These are phyloP conservation scores for Periophthalmus magnuspinnatus DNA, from an alignment of 2,797 vertebrate species.

Conservation along the genomic window DNA sequence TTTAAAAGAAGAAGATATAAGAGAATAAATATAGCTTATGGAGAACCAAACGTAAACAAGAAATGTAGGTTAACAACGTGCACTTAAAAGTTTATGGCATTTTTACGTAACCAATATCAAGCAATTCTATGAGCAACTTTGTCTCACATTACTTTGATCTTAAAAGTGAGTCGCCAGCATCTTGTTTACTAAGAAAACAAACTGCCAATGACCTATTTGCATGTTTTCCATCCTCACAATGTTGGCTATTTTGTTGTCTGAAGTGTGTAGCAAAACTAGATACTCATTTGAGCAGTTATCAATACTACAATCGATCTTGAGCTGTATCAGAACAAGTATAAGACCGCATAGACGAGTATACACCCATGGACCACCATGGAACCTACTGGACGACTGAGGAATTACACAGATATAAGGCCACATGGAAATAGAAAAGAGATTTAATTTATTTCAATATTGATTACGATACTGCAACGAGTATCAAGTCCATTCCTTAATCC, in stretches of 20 bases:
- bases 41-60: background rate
- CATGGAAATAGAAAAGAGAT: no score
- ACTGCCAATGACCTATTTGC: background rate
- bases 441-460: no score
- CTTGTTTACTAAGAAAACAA: background rate
- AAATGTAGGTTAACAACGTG: conserved; percentile 2
- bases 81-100: conserved; percentile 2
- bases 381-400: no score
- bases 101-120: background rate
- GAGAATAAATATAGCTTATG: background rate
- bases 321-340: no score
- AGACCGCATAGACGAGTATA: no score
- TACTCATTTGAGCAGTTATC: no score
- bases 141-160: background rate
- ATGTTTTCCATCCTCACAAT: background rate
- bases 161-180: background rate
- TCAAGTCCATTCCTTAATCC: no score
- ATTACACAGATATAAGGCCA: no score
- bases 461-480: no score
- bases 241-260: background rate
- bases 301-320: no score
- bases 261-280: background rate
- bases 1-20: no score
- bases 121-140: background rate
- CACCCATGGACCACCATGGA: no score